Base-by-base conservation (phyloP, 2,888 invertebrate species). In the Agrotis puta region DNA sequence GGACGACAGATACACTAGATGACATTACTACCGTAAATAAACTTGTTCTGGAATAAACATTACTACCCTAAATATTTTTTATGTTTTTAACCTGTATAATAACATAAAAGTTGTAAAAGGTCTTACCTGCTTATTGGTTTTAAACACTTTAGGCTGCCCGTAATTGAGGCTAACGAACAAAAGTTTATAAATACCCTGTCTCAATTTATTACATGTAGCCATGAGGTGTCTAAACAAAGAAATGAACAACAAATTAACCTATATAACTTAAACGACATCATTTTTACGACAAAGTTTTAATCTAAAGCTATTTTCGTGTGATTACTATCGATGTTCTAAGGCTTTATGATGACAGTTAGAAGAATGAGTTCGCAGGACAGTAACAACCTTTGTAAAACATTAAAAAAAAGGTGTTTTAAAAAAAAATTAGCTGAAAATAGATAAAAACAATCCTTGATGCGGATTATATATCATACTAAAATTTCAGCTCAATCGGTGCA, bases 201-300 rank as follows among this genome's bases (percentile, higher is more conserved):
- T 45, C 14, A 20, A 75, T 56, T 39, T 24, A 43, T 39, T 14
- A 51, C 11, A 24, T 13, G 24, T 20, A 48, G 14, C 64, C 58
- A 73, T 54, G 56, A 72, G 18, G 20, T 67, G 48, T 67, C 43
- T 1, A 58, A 51, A 64, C n/a, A 33, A 74, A 67, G 7, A 16
- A 47, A 58, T 43, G 27, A 14, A 27, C 2, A 56, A 33, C 6
- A 20, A 56, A 33, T 56, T n/a, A 56, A 56, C n/a, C 33, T n/a
- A 22, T 7, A 3, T n/a, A 24, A 16, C 11, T 20, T 48, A 39
- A 48, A 22, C 48, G 3, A 39, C 6, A 20, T 47, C 39, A 14
- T 47, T 39, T 47, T 20, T 11, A 39, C 11, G 33, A n/a, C 16
- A 39, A 56, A 47, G 45, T 51, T 57, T 20, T 54, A 14, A 33